Base-by-base conservation (phyloP, 1,140 invertebrate species). In the Drosophila mauritiana region DNA sequence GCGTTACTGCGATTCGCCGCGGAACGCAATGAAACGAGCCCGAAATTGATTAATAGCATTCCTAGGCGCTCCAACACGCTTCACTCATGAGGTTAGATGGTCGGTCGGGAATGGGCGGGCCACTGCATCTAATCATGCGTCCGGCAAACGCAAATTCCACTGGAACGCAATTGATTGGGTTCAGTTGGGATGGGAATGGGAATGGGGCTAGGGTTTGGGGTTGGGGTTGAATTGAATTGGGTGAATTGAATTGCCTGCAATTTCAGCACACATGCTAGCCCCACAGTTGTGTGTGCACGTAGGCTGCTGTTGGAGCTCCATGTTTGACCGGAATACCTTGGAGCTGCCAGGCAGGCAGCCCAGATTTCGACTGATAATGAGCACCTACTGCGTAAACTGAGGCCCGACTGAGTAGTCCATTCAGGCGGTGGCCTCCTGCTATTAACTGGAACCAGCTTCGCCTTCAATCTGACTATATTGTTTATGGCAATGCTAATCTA, bases 21-120 rank as follows among this genome's bases (percentile, higher is more conserved):
- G 42, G 61, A 77, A 64, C 27, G 51, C 15, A 51, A 72, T 78
- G 75, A 52, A 88, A 77, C 70, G 72, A 73, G 67, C 59, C 43
- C 39, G 52, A 80, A 88, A 88, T 88, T 88, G 79, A 88, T 88
- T 89, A 88, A 88, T 77, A 56, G 76, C 83, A 83, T 62, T 77
- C 70, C 37, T 45, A 69, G 75, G 49, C 57, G 67, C 52, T 53
- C 69, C 20, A 13, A 8, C 39, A 27, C 12, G 46, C 39, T 25
- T 39, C 45, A 45, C 65, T 74, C 61, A 73, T 57, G 46, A 48
- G 31, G 37, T 27, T 8, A 22, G 20, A 0, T 3, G 40, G n/a
- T 12, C 10, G 15, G 10, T 11, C 31, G 46, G 3, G 10, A n/a
- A 22, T 22, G 36, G 25, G 34, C 5, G 27, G 59, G 15, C n/a